Base-by-base conservation (phyloP, 1,140 invertebrate species). In the Trichonephila clavata region DNA sequence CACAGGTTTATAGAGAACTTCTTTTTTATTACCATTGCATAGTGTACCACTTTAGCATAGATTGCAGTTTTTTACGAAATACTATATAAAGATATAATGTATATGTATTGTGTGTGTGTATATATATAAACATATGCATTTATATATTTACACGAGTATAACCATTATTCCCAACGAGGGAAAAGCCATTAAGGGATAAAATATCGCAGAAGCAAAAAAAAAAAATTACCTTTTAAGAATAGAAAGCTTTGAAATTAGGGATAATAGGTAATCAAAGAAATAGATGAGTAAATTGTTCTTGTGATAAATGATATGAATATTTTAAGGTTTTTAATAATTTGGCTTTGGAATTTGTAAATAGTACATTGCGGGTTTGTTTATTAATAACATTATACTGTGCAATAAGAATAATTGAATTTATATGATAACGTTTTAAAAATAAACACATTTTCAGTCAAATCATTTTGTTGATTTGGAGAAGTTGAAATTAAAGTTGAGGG, bases 61-160 rank as follows among this genome's bases (percentile, higher is more conserved):
- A 39, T 18, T 39, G 71, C 71, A 32, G 27, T 32, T 32, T 63
- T 77, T 77, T 77, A 77, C 71, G 32, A 32, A 32, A 77, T 77
- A 77, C 32, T 77, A 39, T 39, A 39, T 39, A 77, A 77, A 32
- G 32, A 20, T 20, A 32, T 77, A 39, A 16, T 39, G 32, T 77
- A 77, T 32, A 14, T 77, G 27, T 77, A 39, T 16, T 77, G 71
- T 39, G 27, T 68, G n/a, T 65, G 32, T 50, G 7, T 63, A 63
- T 21, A 63, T 63, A 63, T 21, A 63, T 63, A 63, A 20, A 39
- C 32, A 18, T 77, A 77, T 77, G 71, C 71, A 77, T 77, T 77
- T 77, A 77, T 77, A 77, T 77, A 77, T 77, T 77, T 77, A 77
- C 71, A 32, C 18, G 71, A 77, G 71, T 39, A 32, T 39, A 77